Evolutionary conservation across 2,797 vertebrate genomes (phyloP).

Genomic region (Myotis planiceps): DNA sequence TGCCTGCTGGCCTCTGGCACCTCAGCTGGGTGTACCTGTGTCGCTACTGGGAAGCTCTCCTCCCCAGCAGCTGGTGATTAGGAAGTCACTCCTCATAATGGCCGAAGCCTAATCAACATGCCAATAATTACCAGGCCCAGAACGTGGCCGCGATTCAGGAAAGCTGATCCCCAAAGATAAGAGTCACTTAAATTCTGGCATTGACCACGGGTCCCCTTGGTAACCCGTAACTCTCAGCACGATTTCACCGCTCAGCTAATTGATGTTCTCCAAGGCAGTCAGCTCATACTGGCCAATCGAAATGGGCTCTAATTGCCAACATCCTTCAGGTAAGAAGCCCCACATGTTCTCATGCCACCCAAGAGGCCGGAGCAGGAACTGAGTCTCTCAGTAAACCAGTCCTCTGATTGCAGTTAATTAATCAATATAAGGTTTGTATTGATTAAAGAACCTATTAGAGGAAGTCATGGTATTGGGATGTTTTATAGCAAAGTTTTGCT

Average conservation of each 20-base stretch:
- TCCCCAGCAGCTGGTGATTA: slow-evolving; percentile 73
- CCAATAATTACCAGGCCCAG: slow-evolving; percentile 46
- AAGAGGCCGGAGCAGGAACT: slow-evolving; percentile 57
- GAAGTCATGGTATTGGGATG: neutral
- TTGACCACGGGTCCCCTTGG: slow-evolving; percentile 68
- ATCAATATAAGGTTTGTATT: slow-evolving; percentile 53
- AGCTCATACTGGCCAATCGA: neutral
- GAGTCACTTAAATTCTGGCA: slow-evolving; percentile 63
- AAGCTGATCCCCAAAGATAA: slow-evolving; percentile 66
- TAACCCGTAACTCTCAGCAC: slow-evolving; percentile 55
- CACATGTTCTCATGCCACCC: neutral
- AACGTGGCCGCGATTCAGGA: slow-evolving; percentile 68
- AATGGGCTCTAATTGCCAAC: slow-evolving; percentile 68
- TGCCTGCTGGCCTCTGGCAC: neutral
- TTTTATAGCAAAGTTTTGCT: neutral
- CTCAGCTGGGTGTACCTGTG: neutral
- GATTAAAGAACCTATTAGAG: neutral
- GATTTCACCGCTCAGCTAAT: slow-evolving; percentile 57
- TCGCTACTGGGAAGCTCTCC: slow-evolving; percentile 61
- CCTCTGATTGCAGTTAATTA: slow-evolving; percentile 61
- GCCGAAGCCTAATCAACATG: slow-evolving; percentile 76
- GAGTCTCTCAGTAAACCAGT: slow-evolving; percentile 31
- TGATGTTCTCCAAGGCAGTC: slow-evolving; percentile 68
- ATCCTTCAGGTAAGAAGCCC: slow-evolving; percentile 60
- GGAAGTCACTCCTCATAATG: slow-evolving; percentile 53